Conservation (phyloP, 2,888 invertebrate genomes). For the Cephus spinipes region DNA sequence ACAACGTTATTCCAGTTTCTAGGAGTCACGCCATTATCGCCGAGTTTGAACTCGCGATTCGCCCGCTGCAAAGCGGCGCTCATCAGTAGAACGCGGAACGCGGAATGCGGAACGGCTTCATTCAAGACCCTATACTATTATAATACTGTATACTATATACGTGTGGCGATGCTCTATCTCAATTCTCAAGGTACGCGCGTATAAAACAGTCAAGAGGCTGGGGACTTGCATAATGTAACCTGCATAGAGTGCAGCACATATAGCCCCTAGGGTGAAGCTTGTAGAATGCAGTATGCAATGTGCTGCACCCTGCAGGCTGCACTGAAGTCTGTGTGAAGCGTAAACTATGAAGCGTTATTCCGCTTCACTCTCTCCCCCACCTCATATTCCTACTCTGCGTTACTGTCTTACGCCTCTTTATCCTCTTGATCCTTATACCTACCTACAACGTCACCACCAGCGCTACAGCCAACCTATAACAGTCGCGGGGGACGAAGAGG, state of each 20-base stretch:
- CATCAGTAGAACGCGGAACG: not conserved
- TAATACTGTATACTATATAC: not conserved
- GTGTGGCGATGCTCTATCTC: not conserved
- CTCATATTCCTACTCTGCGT: slow-evolving; percentile 21
- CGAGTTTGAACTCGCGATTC: not conserved
- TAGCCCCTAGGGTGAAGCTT: not conserved
- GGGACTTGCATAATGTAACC: not conserved
- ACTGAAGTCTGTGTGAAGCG: slow-evolving; percentile 21
- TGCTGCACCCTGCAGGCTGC: not conserved
- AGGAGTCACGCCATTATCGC: not conserved
- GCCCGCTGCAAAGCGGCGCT: not conserved
- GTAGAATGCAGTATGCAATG: not conserved
- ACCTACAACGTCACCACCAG: not conserved
- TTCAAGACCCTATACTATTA: not conserved
- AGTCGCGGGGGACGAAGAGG: not conserved
- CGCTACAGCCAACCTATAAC: not conserved
- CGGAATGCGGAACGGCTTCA: not conserved
- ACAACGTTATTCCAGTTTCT: not conserved
- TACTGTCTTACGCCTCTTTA: slow-evolving; percentile 19
- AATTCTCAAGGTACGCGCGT: not conserved
- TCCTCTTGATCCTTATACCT: not conserved
- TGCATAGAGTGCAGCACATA: not conserved
- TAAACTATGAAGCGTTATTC: slow-evolving; percentile 43
- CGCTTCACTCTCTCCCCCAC: slow-evolving; percentile 14
- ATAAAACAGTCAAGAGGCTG: slow-evolving; percentile 3